Evolutionary conservation across 2,797 vertebrate genomes (phyloP), one percentile per base, ranked within the genome.

Genomic region (Todus mexicanus): DNA sequence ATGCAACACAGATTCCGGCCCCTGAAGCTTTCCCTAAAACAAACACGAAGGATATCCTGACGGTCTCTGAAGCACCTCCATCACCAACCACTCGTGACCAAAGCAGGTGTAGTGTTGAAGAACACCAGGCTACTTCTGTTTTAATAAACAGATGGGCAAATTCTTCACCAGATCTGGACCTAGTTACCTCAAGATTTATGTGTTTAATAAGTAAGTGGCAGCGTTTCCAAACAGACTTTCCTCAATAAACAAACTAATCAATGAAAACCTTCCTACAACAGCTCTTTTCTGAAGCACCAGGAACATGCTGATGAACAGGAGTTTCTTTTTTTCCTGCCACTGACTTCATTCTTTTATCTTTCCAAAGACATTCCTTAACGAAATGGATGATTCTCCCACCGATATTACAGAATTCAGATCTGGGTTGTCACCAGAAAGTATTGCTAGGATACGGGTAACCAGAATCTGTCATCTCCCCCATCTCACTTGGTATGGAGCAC

Each of bases 131-230:
- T 79, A 56, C 12, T 85, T 50, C 45, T 2, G 1, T 56, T 86
- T 63, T 40, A 31, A 66, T 19, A 51, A 84, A 33, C 53, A 76
- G 60, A 68, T 47, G 57, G 38, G 13, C 45, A 75, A 83, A 77
- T 27, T 26, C 40, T 56, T 75, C 70, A 59, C 84, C 70, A 85
- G 43, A 80, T 45, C 37, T 25, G 22, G 26, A 31, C 27, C 33
- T 76, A 42, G 47, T 63, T 78, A 92, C 66, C 65, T 40, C 17
- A 71, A 83, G 40, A 27, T 83, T 81, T 75, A 48, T 89, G 92
- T 81, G 31, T 89, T 90, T 81, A 29, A 59, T 66, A 66, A 93
- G 21, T 37, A 84, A 56, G 23, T 25, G 25, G 35, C 42, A 80
- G 17, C 15, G 11, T 20, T 84, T 65, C 75, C 43, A 79, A 74